Conservation (phyloP, 2,113 vertebrate species). For the Euleptes europaea region DNA sequence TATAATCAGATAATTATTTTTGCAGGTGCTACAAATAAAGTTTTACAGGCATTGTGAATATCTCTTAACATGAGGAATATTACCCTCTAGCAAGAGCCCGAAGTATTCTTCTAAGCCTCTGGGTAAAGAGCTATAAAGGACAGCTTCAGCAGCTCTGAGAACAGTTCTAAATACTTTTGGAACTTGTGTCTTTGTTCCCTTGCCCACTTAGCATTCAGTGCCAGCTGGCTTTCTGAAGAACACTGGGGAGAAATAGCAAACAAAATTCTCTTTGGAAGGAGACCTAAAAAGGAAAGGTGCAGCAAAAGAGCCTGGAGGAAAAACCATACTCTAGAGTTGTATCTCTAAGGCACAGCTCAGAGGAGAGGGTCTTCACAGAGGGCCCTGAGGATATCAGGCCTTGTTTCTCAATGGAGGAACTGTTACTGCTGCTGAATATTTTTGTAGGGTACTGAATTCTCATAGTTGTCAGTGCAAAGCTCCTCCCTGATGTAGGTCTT, state of each 20-base stretch:
- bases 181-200: slow-evolving; percentile 38
- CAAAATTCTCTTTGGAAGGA: slow-evolving; percentile 25
- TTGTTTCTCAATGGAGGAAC: slow-evolving; percentile 12
- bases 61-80: slow-evolving; percentile 48
- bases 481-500: neutral
- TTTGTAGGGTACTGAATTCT: neutral
- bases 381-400: neutral
- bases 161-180: slow-evolving; percentile 31
- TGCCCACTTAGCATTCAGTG: slow-evolving; percentile 38
- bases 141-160: slow-evolving; percentile 8
- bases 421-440: slow-evolving; percentile 5
- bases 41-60: neutral
- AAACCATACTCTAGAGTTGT: neutral
- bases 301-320: slow-evolving; percentile 9
- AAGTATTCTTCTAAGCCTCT: neutral
- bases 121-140: slow-evolving; percentile 33
- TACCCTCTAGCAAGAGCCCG: slow-evolving; percentile 49
- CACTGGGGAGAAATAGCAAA: slow-evolving; percentile 28
- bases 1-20: slow-evolving; percentile 28
- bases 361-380: neutral
- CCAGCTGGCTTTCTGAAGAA: slow-evolving; percentile 28
- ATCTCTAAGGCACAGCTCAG: slow-evolving; percentile 14
- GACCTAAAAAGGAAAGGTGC: slow-evolving; percentile 45
- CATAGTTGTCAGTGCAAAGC: neutral
- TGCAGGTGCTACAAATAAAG: slow-evolving; percentile 22